Percentiles rank a stretch among this genome's conserved stretches.
Evolutionary conservation across 2,113 vertebrate genomes (phyloP).

Genomic region (Thryonomys swinderianus): DNA sequence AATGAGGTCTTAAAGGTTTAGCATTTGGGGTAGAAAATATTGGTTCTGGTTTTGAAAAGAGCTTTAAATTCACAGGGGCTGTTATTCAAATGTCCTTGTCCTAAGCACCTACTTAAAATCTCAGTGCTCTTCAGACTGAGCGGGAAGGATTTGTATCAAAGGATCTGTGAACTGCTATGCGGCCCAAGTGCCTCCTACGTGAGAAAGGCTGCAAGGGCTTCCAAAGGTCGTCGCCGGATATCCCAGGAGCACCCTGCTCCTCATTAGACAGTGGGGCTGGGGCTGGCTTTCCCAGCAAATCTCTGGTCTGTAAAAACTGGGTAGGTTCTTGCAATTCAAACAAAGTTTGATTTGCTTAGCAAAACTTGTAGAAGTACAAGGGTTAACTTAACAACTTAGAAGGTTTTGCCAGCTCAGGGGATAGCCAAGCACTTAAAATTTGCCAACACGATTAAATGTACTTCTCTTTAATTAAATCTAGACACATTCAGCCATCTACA

Average conservation of each 20-base stretch:
- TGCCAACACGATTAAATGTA: constrained; percentile 67
- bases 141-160: constrained; percentile 48
- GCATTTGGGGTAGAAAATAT: constrained; percentile 66
- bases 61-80: constrained; percentile 62
- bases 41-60: constrained; percentile 65
- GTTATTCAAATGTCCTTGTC: constrained; percentile 72
- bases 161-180: background rate
- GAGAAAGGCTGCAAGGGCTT: background rate
- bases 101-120: constrained; percentile 57
- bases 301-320: background rate
- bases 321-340: background rate
- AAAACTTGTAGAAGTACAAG: constrained; percentile 16
- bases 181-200: background rate
- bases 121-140: constrained; percentile 34
- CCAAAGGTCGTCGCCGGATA: background rate
- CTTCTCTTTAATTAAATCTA: constrained; percentile 78
- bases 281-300: background rate
- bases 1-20: constrained; percentile 65
- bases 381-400: constrained; percentile 64
- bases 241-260: background rate
- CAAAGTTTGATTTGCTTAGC: background rate
- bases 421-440: constrained; percentile 73
- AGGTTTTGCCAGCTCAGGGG: constrained; percentile 63
- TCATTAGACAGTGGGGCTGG: background rate
- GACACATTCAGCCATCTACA: constrained; percentile 66